Base-by-base conservation (phyloP, 2,113 vertebrate genomes). In the Pollimyrus isidori region DNA sequence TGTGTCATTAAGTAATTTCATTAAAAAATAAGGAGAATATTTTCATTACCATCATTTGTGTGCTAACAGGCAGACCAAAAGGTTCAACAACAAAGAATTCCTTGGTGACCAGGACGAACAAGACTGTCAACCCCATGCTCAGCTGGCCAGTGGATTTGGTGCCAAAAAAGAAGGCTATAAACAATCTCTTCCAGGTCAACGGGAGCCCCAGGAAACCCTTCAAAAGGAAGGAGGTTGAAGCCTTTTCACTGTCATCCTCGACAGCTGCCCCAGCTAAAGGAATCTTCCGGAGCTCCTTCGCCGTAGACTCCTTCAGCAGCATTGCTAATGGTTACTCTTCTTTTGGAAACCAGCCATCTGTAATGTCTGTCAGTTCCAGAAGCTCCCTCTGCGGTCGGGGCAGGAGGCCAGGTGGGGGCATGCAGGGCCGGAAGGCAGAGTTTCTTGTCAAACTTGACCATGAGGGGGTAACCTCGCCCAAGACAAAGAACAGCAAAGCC, bases 361-460 rank as follows among this genome's bases (percentile, higher is more conserved):
- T 86, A 2, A 86, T 92, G 85, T 87, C 89, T 30, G 35, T 90
- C 58, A 56, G 89, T 87, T 90, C 90, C 56, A 92, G 91, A 90
- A 88, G 53, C 93, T 95, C 21, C 92, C 95, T 87, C 94, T 95
- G 90, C 93, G 93, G 94, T 76, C 94, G 96, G 89, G 93, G 95
- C 93, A 96, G 95, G 91, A 97, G 50, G 93, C 93, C 91, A 91
- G 13, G 95, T 89, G 98, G 97, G 89, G 30, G 86, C 91, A 87
- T 91, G 92, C 89, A 93, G 13, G 94, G 96, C 84, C 93, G 95
- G 42, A 95, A 95, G 91, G 80, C 88, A 0, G 97, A 98, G 92
- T 97, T 97, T 92, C 94, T 98, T 89, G 97, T 99, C 88, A 99
- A 99, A 94, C 96, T 99, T 89, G 98, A 99, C 95, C 98, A 99